Percentiles rank a stretch among this genome's conserved stretches.
These are phyloP conservation scores for Andrena chrysosceles DNA, from an alignment of 2,888 invertebrate genomes.

Conservation along the genomic window DNA sequence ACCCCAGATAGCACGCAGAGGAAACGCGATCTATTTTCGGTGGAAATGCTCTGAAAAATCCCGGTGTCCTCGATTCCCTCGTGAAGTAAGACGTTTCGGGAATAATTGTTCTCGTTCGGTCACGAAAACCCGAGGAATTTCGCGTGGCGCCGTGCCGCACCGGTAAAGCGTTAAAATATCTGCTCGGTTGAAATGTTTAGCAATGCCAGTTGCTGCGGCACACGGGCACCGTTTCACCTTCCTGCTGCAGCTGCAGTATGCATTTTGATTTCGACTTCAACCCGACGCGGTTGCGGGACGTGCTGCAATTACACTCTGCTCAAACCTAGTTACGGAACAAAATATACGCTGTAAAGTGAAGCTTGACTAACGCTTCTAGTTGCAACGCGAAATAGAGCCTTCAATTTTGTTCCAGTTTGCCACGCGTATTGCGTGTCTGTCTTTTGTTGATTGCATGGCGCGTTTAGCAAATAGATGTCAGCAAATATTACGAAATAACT, in stretches of 20 bases:
- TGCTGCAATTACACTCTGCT: slow-evolving; percentile 13
- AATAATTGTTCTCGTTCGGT: slow-evolving; percentile 24
- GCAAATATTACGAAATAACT: not conserved
- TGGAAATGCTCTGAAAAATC: slow-evolving; percentile 7
- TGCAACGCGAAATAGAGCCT: not conserved
- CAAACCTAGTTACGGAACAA: slow-evolving; percentile 30
- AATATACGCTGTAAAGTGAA: slow-evolving; percentile 4
- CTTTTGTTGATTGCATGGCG: not conserved
- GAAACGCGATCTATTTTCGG: not conserved
- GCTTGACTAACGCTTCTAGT: slow-evolving; percentile 3
- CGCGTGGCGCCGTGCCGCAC: not conserved
- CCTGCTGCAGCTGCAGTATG: slow-evolving; percentile 4
- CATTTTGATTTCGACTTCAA: slow-evolving; percentile 30
- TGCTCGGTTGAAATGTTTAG: slow-evolving; percentile 5
- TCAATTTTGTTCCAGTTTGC: slow-evolving; percentile 10
- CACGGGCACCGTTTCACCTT: slow-evolving; percentile 12
- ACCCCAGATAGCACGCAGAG: not conserved
- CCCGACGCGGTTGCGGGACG: slow-evolving; percentile 19
- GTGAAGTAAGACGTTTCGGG: slow-evolving; percentile 1
- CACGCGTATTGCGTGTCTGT: not conserved
- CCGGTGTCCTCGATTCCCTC: slow-evolving; percentile 4
- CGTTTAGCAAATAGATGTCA: not conserved
- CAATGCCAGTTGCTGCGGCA: not conserved
- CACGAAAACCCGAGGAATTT: slow-evolving; percentile 19
- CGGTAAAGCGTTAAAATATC: slow-evolving; percentile 6